Evolutionary conservation across 2,888 invertebrate species (phyloP), one percentile per base, ranked within the genome.

Genomic region (Ectemnius lituratus): DNA sequence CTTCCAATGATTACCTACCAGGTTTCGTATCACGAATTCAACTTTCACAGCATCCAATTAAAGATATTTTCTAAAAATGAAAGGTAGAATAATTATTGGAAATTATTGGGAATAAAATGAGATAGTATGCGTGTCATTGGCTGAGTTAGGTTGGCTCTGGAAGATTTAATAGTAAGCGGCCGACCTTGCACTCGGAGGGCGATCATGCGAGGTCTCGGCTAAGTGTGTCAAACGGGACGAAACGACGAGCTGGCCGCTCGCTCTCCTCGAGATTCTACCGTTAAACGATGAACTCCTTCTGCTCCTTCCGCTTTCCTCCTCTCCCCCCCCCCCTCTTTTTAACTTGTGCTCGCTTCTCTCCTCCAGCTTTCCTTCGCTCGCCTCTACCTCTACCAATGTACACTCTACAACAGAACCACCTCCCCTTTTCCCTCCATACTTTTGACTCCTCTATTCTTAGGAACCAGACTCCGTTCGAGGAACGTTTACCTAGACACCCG

Each of bases 211-310:
- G 79, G 80, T 80, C 82, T 78, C 68, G 47, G 73, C 37, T 79
- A 86, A 85, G 86, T 86, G 80, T 86, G 84, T 85, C 86, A 76
- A 84, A 79, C 80, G 82, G 80, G 78, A 84, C 73, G 80, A 84
- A 84, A 81, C 84, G 81, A 76, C 67, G 77, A 71, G 70, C 23
- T 23, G 23, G 23, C 23, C 23, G 73, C 83, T 69, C 73, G 60
- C 47, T 75, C 83, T 81, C 83, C 79, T 77, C 80, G 76, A 79
- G 79, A 84, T 84, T 80, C 84, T 84, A 84, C 84, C 84, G 84
- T 84, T 84, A 84, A 83, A 83, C 84, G 79, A 75, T 78, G 76
- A 71, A 84, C 83, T 82, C 82, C 84, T 84, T 83, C 76, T 47
- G 84, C 76, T 81, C 80, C 76, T 81, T 81, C 81, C 83, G 84